Conservation (phyloP, 2,888 invertebrate species). For the Aquatica leii region DNA sequence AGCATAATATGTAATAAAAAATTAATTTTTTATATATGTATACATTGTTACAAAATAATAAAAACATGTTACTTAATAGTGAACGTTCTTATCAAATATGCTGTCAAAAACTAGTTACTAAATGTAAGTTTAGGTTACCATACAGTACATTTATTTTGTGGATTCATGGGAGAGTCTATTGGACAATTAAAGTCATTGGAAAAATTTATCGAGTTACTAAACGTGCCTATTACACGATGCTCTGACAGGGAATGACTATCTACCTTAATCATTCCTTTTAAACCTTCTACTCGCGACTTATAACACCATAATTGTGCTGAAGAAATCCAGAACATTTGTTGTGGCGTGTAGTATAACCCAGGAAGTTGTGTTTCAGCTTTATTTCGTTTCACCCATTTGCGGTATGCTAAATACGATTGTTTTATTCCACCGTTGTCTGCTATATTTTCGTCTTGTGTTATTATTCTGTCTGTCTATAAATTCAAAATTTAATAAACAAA, state of each 20-base stretch:
- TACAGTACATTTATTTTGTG: conserved; percentile 67
- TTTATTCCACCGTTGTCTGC: conserved; percentile 95
- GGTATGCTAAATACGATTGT: conserved; percentile 86
- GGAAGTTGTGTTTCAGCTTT: conserved; percentile 69
- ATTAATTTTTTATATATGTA: too few species aligned
- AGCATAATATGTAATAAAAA: too few species aligned
- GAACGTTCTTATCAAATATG: too few species aligned
- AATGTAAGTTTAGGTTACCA: conserved; percentile 63
- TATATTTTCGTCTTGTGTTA: conserved; percentile 93
- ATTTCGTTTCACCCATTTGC: conserved; percentile 74
- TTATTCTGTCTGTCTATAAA: conserved; percentile 83
- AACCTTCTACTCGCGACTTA: conserved; percentile 53
- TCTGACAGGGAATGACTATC: conserved; percentile 60
- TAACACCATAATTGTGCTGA: conserved; percentile 75
- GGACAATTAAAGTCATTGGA: conserved; percentile 69
- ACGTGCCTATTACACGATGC: conserved; percentile 68
- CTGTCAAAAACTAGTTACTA: too few species aligned
- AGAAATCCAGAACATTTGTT: conserved; percentile 83
- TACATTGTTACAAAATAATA: too few species aligned
- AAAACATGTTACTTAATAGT: too few species aligned
- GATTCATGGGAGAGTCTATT: conserved; percentile 68
- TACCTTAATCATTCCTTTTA: not conserved
- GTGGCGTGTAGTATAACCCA: conserved; percentile 72
- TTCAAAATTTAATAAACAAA: not conserved
- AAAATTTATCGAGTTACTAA: conserved; percentile 68